phyloP scores from a whole-genome alignment of 2,888 invertebrate species.

The Idaea dimidiata region DNA sequence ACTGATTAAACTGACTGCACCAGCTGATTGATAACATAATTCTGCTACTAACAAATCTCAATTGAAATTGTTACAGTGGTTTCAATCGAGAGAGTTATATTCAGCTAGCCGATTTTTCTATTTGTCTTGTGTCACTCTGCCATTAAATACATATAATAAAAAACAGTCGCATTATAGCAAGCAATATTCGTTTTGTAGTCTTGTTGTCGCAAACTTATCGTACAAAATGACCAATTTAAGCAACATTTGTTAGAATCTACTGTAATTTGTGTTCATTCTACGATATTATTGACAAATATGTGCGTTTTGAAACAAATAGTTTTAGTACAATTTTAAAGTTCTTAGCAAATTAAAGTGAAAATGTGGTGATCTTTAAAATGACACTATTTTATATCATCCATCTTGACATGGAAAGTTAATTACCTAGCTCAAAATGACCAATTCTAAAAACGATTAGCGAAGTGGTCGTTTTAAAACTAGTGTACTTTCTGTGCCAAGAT shows the following conservation, averaged over 20 bases:
- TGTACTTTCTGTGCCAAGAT: background rate
- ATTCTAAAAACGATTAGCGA: background rate
- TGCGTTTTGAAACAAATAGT: background rate
- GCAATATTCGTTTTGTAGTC: slow-evolving; percentile 42
- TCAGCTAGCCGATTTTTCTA: too few species aligned
- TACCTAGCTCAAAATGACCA: background rate
- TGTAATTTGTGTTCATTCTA: background rate
- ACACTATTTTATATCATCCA: background rate
- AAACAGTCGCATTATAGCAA: slow-evolving; percentile 57
- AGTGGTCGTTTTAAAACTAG: background rate
- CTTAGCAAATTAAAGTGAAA: too few species aligned
- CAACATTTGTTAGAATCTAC: slow-evolving; percentile 10
- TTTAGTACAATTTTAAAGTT: background rate
- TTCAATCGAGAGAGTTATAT: too few species aligned
- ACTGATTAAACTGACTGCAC: too few species aligned
- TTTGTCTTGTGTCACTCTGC: slow-evolving; percentile 9
- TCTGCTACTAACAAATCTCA: too few species aligned
- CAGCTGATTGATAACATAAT: too few species aligned
- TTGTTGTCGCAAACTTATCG: slow-evolving; percentile 37
- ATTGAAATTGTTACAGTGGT: too few species aligned
- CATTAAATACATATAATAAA: slow-evolving; percentile 39
- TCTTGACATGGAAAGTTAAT: background rate
- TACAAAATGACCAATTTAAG: slow-evolving; percentile 23
- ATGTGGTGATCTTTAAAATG: too few species aligned
- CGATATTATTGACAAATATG: slow-evolving; percentile 1